Evolutionary conservation across 2,113 vertebrate species (phyloP).

Genomic region (Thunnus thynnus): DNA sequence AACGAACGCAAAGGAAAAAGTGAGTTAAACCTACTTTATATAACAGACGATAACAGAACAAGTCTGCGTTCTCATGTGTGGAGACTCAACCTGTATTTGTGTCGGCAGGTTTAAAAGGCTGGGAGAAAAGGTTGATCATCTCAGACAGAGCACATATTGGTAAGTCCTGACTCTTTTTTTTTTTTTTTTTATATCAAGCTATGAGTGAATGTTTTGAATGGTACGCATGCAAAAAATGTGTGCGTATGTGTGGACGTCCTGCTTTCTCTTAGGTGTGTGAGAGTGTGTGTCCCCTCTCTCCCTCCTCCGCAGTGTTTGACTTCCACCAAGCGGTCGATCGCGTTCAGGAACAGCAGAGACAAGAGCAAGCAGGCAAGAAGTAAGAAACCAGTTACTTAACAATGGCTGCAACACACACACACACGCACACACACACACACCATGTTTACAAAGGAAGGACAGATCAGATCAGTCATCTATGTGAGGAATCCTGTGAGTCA

Average conservation of each 20-base stretch:
- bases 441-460: neutral
- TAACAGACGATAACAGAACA: neutral
- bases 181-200: neutral
- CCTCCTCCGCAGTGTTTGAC: conserved; percentile 92
- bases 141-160: conserved; percentile 98
- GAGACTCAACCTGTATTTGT: conserved; percentile 15
- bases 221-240: conserved; percentile 5
- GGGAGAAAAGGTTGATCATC: conserved; percentile 96
- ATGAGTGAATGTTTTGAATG: conserved; percentile 33
- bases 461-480: neutral
- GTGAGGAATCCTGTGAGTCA: neutral
- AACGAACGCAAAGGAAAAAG: conserved; percentile 95
- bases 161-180: conserved; percentile 76
- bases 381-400: conserved; percentile 80
- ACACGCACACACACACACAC: conserved; percentile 1
- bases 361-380: conserved; percentile 98
- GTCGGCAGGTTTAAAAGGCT: conserved; percentile 90
- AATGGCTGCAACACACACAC: conserved; percentile 28
- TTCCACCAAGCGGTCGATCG: conserved; percentile 98
- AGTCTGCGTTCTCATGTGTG: neutral
- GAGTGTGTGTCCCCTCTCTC: conserved; percentile 77
- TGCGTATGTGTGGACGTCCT: conserved; percentile 19
- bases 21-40: conserved; percentile 66
- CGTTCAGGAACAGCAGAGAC: conserved; percentile 96
- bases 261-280: conserved; percentile 70